Evolutionary conservation across 2,797 vertebrate genomes (phyloP), one percentile per base, ranked within the genome.

Genomic region (Mormyrops boulengeri): DNA sequence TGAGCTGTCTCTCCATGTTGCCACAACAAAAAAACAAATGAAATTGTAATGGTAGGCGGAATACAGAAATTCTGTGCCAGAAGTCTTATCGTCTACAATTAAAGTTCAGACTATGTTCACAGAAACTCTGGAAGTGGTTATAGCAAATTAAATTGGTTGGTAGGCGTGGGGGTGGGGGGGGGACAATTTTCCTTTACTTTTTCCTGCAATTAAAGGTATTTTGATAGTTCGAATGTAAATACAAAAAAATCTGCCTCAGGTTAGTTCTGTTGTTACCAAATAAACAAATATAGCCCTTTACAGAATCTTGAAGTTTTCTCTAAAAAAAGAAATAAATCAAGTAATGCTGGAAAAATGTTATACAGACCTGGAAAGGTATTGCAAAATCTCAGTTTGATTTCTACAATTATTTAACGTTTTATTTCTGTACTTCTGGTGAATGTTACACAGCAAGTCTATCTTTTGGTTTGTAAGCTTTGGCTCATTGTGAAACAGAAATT

Each of bases 161-260:
- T 22, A 62, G 22, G 7, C 5, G 12, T n/a, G 55, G 55, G n/a
- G 22, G 2, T 11, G 17, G 55, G 19, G 9, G n/a, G 60, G 62
- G 62, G 9, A 0, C 9, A 66, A 26, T 66, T 66, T 66, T 30
- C 62, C 62, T 66, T 30, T 26, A 69, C 38, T 41, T 77, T 77
- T 77, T 77, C 69, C 69, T 77, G 69, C 69, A 77, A 41, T 77
- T 77, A 77, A 77, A 77, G 69, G 69, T 77, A 34, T 77, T 77
- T 77, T 41, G 38, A 77, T 77, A 77, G 38, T 41, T 41, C 0
- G 4, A 77, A 77, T 77, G 38, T 41, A 38, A 77, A 77, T 77
- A 77, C 34, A 77, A 41, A 41, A 17, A 77, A 17, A 38, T 77
- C 14, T 41, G 69, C 69, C 38, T 77, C 12, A 77, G 69, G 14